Conservation (phyloP, 1,140 invertebrate genomes). For the Chymomyza costata region DNA sequence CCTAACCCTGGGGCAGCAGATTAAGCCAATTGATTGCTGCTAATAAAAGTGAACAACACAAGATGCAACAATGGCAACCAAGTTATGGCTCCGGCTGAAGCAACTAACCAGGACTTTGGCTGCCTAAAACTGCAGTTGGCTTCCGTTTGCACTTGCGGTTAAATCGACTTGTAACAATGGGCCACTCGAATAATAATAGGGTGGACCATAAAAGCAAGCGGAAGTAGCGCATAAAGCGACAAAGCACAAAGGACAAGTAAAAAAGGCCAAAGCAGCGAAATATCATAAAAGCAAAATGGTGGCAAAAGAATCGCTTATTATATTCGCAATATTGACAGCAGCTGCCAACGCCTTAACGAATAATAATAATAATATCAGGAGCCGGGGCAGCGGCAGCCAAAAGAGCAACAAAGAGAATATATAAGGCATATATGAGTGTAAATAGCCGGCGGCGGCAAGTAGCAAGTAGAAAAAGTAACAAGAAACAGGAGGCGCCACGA, state of each 20-base stretch:
- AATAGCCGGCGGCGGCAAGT: neutral
- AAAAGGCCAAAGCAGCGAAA: no score
- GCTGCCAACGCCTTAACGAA: conserved; percentile 28
- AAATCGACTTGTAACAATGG: conserved; percentile 1
- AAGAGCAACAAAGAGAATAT: no score
- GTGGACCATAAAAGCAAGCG: conserved; percentile 26
- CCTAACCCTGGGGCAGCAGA: conserved; percentile 16
- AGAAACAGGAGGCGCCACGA: no score
- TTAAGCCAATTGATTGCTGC: conserved; percentile 67
- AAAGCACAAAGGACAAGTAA: no score
- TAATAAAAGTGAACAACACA: conserved; percentile 58
- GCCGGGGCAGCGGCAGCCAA: conserved; percentile 4
- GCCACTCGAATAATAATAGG: conserved; percentile 1
- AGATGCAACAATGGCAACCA: conserved; percentile 49
- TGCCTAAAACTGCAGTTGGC: neutral
- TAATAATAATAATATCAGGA: no score
- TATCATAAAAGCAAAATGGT: no score
- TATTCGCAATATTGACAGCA: conserved; percentile 17
- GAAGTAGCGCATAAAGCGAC: conserved; percentile 27
- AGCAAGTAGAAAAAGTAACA: no score
- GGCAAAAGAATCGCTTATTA: conserved; percentile 21
- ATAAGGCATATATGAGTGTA: neutral
- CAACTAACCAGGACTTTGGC: conserved; percentile 10
- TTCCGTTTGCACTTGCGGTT: neutral
- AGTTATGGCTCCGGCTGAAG: no score